These are phyloP conservation scores for Tethya wilhelma DNA, from an alignment of 37 sponge, comb jelly and placozoan genomes.

Conservation along the genomic window DNA sequence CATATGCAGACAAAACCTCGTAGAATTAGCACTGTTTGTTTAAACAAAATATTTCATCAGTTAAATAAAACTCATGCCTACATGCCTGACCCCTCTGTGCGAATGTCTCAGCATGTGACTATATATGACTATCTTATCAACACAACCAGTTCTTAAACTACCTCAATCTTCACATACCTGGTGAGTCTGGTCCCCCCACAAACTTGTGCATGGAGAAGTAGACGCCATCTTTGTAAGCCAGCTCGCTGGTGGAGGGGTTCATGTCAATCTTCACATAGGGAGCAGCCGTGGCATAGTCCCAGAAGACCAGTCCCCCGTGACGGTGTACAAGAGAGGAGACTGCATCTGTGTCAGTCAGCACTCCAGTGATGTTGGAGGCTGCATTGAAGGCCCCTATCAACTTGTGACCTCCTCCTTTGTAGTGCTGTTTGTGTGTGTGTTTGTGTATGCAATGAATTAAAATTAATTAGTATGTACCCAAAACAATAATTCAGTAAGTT, in stretches of 20 bases:
- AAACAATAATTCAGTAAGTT: background rate
- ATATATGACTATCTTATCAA: too few species aligned
- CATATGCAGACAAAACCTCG: too few species aligned
- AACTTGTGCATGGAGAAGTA: constrained; percentile 94
- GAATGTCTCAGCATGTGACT: too few species aligned
- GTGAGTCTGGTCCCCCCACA: constrained; percentile 86
- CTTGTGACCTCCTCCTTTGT: constrained; percentile 2
- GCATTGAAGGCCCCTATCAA: constrained; percentile 77
- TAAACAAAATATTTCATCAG: too few species aligned
- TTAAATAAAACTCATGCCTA: too few species aligned
- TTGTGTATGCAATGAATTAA: background rate
- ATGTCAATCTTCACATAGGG: constrained; percentile 78
- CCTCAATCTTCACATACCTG: constrained; percentile 53
- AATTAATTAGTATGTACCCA: background rate
- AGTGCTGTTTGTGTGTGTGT: background rate
- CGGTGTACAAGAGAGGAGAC: constrained; percentile 66
- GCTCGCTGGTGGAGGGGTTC: constrained; percentile 48
- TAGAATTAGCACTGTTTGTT: too few species aligned
- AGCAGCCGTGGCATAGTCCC: constrained; percentile 87
- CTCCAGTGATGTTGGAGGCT: constrained; percentile 82
- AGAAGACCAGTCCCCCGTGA: constrained; percentile 72
- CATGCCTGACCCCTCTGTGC: too few species aligned
- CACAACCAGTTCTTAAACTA: too few species aligned
- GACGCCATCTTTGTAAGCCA: constrained; percentile 84
- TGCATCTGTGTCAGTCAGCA: constrained; percentile 62